Conservation (phyloP, 2,888 invertebrate genomes). For the Drosophila kokeensis region DNA sequence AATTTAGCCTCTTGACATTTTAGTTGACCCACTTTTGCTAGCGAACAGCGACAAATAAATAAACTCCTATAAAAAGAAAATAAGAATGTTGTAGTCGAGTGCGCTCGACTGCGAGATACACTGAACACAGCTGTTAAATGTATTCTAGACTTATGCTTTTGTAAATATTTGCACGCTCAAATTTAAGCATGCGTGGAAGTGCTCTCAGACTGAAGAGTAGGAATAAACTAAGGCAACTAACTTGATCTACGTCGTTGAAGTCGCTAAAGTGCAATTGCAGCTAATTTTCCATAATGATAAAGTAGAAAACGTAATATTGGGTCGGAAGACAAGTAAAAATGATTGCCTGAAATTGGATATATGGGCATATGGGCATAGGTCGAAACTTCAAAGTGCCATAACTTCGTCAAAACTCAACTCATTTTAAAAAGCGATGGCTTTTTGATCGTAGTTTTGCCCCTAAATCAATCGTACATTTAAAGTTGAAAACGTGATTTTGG, state of each 20-base stretch:
- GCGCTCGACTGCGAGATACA: neutral
- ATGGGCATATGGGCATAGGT: too few relatives aligned
- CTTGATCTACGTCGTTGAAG: neutral
- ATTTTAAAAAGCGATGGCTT: too few relatives aligned
- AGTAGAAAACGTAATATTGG: neutral
- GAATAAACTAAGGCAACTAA: neutral
- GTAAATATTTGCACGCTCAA: neutral
- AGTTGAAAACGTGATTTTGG: too few relatives aligned
- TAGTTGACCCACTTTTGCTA: slow-evolving; percentile 61
- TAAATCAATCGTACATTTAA: too few relatives aligned
- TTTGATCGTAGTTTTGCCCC: too few relatives aligned
- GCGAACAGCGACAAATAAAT: neutral
- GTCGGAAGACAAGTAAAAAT: too few relatives aligned
- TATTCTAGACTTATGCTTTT: neutral
- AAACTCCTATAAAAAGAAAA: neutral
- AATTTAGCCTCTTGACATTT: slow-evolving; percentile 54
- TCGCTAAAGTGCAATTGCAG: neutral
- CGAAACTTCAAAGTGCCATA: too few relatives aligned
- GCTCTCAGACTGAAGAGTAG: neutral
- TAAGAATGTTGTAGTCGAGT: neutral
- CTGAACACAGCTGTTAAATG: neutral
- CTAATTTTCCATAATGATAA: neutral
- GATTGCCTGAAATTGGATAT: too few relatives aligned
- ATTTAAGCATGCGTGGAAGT: neutral
- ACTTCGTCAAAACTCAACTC: too few relatives aligned